Conservation (phyloP, 2,888 invertebrate species). For the Encarsia formosa region DNA sequence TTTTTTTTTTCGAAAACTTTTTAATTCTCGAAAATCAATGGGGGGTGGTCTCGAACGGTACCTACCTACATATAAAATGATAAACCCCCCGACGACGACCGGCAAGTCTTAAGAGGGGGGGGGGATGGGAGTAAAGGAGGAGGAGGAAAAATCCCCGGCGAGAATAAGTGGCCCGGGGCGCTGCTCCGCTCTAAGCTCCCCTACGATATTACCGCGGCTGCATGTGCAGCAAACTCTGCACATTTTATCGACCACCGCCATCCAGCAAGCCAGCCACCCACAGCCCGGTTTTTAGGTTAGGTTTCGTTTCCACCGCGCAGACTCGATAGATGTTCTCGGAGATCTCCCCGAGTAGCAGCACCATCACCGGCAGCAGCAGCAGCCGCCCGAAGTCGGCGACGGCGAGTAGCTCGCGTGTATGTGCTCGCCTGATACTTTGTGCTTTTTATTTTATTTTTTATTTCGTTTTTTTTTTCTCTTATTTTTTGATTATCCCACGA, state of each 20-base stretch:
- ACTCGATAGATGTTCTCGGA: too few relatives aligned
- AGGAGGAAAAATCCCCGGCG: constrained; percentile 2
- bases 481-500: neutral
- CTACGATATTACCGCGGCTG: too few relatives aligned
- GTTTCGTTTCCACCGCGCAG: too few relatives aligned
- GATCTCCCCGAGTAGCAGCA: too few relatives aligned
- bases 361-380: too few relatives aligned
- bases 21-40: too few relatives aligned
- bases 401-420: constrained; percentile 8
- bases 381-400: too few relatives aligned
- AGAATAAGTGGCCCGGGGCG: constrained; percentile 19
- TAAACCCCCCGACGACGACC: too few relatives aligned
- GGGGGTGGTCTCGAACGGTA: too few relatives aligned
- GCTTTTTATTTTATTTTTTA: neutral
- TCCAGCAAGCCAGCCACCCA: too few relatives aligned
- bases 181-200: constrained; percentile 10
- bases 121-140: neutral
- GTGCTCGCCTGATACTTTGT: neutral
- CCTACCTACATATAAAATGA: neutral
- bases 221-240: constrained; percentile 20
- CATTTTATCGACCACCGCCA: constrained; percentile 23
- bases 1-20: too few relatives aligned
- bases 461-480: neutral
- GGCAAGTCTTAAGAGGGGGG: too few relatives aligned
- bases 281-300: constrained; percentile 25